Evolutionary conservation across 2,113 vertebrate species (phyloP).

Genomic region (Hypanus sabinus): DNA sequence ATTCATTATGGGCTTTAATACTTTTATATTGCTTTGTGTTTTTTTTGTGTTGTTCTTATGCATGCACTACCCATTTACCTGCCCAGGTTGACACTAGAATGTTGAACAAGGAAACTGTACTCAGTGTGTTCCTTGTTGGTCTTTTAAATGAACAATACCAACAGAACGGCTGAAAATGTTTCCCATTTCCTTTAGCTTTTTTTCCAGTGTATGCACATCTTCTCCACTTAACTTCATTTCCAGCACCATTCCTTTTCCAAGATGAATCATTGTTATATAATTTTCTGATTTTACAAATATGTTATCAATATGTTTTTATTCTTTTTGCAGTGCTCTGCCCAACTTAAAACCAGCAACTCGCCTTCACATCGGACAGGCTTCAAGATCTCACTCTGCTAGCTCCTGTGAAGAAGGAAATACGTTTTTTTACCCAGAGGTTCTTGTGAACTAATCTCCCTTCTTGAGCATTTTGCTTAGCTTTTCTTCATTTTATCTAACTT

Average conservation of each 20-base stretch:
- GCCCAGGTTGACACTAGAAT: not conserved
- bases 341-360: constrained; percentile 38
- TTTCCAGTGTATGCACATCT: no score
- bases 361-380: not conserved
- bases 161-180: not conserved
- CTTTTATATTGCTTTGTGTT: not conserved
- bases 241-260: not conserved
- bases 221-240: not conserved
- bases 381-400: not conserved
- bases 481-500: constrained; percentile 35
- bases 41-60: not conserved
- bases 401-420: constrained; percentile 2
- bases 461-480: constrained; percentile 36
- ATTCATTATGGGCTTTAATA: not conserved
- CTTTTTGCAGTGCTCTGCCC: constrained; percentile 42
- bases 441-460: not conserved
- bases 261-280: not conserved
- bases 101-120: not conserved
- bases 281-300: not conserved
- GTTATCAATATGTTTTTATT: constrained; percentile 24
- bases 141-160: not conserved
- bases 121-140: not conserved
- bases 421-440: not conserved
- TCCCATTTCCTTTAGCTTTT: not conserved
- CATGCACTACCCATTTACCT: not conserved